Evolutionary conservation across 2,113 vertebrate species (phyloP).

Genomic region (Amphiprion ocellaris): DNA sequence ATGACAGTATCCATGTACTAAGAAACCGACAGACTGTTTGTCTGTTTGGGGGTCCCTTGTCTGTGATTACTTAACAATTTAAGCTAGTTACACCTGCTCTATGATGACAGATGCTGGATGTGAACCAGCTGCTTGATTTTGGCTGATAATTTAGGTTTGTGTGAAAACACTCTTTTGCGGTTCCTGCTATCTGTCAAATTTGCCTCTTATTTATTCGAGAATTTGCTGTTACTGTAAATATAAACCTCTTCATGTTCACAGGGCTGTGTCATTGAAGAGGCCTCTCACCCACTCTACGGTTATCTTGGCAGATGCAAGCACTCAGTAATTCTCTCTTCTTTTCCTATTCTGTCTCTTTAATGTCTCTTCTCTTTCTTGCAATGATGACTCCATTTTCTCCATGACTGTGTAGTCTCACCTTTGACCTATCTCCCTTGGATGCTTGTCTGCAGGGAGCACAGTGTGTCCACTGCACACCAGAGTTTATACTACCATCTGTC

Average conservation of each 20-base stretch:
- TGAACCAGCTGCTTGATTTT: slow-evolving; percentile 2
- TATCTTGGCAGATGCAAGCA: slow-evolving; percentile 3
- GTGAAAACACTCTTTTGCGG: not conserved
- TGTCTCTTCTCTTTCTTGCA: not conserved
- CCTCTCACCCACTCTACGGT: not conserved
- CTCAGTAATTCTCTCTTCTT: slow-evolving; percentile 1
- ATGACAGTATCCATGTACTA: too few species aligned
- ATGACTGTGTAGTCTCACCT: slow-evolving; percentile 37
- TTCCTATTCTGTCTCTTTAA: slow-evolving; percentile 7
- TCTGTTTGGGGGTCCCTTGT: too few species aligned
- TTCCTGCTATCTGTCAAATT: not conserved
- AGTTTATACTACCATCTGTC: slow-evolving; percentile 39
- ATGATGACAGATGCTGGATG: not conserved
- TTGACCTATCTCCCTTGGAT: slow-evolving; percentile 44
- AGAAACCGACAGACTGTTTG: too few species aligned
- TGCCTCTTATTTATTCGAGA: not conserved
- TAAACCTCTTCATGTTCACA: not conserved
- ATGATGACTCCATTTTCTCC: slow-evolving; percentile 46
- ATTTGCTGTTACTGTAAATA: not conserved
- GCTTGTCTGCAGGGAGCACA: slow-evolving; percentile 6
- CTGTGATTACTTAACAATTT: too few species aligned
- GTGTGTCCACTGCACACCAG: slow-evolving; percentile 11
- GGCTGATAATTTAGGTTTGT: not conserved
- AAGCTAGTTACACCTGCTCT: not conserved
- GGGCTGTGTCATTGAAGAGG: not conserved